Conservation (phyloP, 2,113 vertebrate species). For the Gracilinanus agilis region DNA sequence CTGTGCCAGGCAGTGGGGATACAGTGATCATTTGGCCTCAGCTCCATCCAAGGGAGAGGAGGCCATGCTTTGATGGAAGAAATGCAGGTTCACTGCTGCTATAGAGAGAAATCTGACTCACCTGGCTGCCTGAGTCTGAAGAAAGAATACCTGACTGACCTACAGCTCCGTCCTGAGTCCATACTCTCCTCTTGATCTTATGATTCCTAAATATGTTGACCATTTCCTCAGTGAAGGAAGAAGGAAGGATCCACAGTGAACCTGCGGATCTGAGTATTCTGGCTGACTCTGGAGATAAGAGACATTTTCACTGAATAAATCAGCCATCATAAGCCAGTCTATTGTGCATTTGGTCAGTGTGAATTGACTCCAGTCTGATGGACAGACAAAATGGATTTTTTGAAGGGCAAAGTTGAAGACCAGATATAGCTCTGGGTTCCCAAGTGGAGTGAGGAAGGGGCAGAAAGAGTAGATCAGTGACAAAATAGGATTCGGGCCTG, state of each 20-base stretch:
- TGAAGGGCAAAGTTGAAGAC: background rate
- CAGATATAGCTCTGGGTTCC: background rate
- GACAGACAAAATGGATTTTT: background rate
- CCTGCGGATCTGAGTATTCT: background rate
- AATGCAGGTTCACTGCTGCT: too few relatives aligned
- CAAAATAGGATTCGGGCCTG: background rate
- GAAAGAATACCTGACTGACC: too few relatives aligned
- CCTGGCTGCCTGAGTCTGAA: too few relatives aligned
- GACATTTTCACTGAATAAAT: background rate
- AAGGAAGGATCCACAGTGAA: too few relatives aligned
- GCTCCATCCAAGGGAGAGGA: too few relatives aligned
- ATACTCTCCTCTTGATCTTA: too few relatives aligned
- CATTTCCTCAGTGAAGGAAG: background rate
- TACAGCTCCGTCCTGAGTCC: too few relatives aligned
- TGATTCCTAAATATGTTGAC: too few relatives aligned
- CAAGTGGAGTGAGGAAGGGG: background rate
- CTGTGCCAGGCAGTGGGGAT: too few relatives aligned
- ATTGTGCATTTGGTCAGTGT: background rate
- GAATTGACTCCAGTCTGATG: background rate
- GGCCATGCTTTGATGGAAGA: background rate
- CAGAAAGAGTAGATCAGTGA: background rate
- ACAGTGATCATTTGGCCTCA: too few relatives aligned
- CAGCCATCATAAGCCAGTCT: background rate
- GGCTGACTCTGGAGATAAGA: background rate
- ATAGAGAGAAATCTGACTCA: too few relatives aligned